Percentiles rank a stretch among this genome's conserved stretches.
phyloP scores from a whole-genome alignment of 1,140 invertebrate genomes.

The Argopecten irradians region DNA sequence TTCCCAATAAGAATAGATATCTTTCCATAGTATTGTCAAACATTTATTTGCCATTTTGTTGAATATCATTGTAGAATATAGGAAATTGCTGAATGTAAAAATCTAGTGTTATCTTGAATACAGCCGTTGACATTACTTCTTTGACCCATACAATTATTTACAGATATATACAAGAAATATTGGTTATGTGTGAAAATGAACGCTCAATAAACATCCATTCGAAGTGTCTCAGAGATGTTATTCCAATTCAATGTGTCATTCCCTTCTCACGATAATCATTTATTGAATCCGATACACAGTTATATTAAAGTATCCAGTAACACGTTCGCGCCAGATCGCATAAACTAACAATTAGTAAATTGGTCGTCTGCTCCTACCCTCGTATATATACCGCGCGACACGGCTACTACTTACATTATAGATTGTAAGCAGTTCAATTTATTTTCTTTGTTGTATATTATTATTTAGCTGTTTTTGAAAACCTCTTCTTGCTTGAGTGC shows the following conservation, averaged over 20 bases:
- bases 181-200: neutral
- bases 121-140: too few relatives aligned
- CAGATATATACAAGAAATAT: neutral
- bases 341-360: neutral
- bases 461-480: neutral
- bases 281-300: neutral
- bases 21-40: too few relatives aligned
- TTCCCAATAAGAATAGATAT: too few relatives aligned
- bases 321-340: neutral
- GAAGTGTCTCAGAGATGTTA: neutral
- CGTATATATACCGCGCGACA: neutral
- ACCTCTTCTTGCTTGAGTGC: neutral
- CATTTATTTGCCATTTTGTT: too few relatives aligned
- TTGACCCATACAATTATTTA: too few relatives aligned
- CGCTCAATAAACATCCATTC: neutral
- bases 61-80: too few relatives aligned
- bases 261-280: neutral
- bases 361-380: neutral
- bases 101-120: too few relatives aligned
- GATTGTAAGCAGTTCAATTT: neutral
- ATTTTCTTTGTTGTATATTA: neutral
- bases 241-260: neutral
- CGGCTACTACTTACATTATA: neutral
- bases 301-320: neutral
- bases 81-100: too few relatives aligned